A percentile compares a stretch with the other conserved stretches of the same genome.
These are phyloP conservation scores for Carcina quercana DNA, from an alignment of 2,888 invertebrate species.

Conservation along the genomic window DNA sequence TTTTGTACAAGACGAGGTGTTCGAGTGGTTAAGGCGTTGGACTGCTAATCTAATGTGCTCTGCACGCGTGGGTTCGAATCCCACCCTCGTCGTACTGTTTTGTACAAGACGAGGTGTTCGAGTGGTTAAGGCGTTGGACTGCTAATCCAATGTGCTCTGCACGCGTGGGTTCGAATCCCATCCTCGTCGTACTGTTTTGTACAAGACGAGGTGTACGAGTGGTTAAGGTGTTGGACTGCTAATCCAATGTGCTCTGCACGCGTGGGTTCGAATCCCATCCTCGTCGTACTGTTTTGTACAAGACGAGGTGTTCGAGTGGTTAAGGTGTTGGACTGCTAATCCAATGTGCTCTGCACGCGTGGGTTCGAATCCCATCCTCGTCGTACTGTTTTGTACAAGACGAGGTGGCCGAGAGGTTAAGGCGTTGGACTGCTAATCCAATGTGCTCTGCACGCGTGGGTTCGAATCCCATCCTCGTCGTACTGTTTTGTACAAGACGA, in stretches of 20 bases:
- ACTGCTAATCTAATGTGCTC: constrained; percentile 91
- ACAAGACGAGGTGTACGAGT: constrained; percentile 86
- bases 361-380: constrained; percentile 89
- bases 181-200: too few relatives aligned
- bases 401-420: constrained; percentile 76
- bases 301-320: constrained; percentile 35
- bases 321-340: constrained; percentile 62
- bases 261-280: constrained; percentile 90
- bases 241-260: constrained; percentile 91
- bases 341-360: constrained; percentile 82
- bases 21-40: constrained; percentile 91
- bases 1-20: constrained; percentile 79
- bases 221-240: constrained; percentile 91
- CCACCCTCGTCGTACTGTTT: constrained; percentile 88
- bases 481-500: too few relatives aligned
- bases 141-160: constrained; percentile 91
- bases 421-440: constrained; percentile 85
- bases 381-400: constrained; percentile 61
- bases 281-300: constrained; percentile 76
- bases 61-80: constrained; percentile 90
- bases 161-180: constrained; percentile 90
- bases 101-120: constrained; percentile 85
- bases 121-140: constrained; percentile 91
- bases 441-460: constrained; percentile 90
- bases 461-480: constrained; percentile 89